Evolutionary conservation across 2,113 vertebrate genomes (phyloP).

Genomic region (Nipponia nippon): DNA sequence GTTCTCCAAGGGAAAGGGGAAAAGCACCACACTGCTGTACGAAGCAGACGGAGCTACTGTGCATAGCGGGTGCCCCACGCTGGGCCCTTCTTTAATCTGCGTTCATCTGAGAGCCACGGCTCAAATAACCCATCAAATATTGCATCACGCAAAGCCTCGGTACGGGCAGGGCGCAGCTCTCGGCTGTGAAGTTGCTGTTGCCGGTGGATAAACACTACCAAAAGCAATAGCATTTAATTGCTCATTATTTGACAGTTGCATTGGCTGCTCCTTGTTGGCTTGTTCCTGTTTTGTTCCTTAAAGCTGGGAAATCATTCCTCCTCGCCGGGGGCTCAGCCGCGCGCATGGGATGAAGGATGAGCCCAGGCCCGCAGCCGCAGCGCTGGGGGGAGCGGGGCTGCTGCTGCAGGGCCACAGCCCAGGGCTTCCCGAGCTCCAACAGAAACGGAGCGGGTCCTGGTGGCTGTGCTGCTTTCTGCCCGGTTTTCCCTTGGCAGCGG

Average conservation of each 20-base stretch:
- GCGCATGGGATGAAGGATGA: rapidly evolving
- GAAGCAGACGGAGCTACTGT: not conserved
- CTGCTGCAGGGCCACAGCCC: not conserved
- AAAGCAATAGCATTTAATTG: not conserved
- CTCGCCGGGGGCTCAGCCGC: rapidly evolving
- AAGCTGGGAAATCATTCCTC: not conserved
- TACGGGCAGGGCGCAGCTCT: not conserved
- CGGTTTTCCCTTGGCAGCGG: rapidly evolving
- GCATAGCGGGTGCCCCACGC: not conserved
- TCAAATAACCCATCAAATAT: not conserved
- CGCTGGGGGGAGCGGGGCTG: not conserved
- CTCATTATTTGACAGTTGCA: not conserved
- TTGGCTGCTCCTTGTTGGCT: not conserved
- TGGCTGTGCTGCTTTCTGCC: not conserved
- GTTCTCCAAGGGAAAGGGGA: not conserved
- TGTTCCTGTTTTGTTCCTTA: not conserved
- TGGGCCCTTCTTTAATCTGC: not conserved
- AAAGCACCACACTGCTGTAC: not conserved
- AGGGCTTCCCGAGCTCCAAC: not conserved
- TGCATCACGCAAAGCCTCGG: rapidly evolving
- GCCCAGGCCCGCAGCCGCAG: not conserved
- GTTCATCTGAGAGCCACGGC: not conserved
- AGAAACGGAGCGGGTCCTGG: not conserved
- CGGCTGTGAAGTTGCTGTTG: not conserved
- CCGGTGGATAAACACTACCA: not conserved